phyloP scores from a whole-genome alignment of 2,797 vertebrate species.

The Gambelia wislizenii region DNA sequence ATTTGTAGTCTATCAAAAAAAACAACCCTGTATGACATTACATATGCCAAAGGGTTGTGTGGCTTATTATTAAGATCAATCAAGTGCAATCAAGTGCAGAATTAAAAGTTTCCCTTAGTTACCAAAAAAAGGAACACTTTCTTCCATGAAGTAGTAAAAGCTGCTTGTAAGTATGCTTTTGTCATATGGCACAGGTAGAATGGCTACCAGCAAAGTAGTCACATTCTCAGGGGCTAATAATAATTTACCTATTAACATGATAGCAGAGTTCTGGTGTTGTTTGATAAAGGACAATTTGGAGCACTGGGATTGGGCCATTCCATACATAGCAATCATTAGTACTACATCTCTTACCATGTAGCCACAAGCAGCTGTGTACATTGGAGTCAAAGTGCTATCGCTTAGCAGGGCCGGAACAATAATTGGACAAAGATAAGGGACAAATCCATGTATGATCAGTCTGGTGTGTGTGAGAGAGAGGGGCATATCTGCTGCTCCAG shows the following conservation, averaged over 20 bases:
- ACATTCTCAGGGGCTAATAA: neutral
- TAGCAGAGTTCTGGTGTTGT: constrained; percentile 20
- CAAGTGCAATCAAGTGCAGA: neutral
- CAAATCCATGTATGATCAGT: neutral
- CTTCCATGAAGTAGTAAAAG: neutral
- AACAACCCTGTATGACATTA: constrained; percentile 26
- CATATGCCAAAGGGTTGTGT: neutral
- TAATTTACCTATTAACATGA: neutral
- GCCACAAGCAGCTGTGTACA: neutral
- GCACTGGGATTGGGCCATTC: neutral
- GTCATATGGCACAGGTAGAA: neutral
- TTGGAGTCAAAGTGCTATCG: neutral
- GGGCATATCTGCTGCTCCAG: too few relatives aligned
- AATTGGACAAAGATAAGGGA: neutral
- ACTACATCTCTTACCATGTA: neutral
- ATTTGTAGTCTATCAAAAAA: constrained; percentile 31
- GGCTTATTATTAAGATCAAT: constrained; percentile 17
- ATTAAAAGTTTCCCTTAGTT: constrained; percentile 14
- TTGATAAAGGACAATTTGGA: neutral
- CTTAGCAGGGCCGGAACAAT: neutral
- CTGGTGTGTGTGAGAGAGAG: neutral
- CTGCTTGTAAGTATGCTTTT: neutral
- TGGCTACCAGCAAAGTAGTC: neutral
- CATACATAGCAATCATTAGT: neutral
- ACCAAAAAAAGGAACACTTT: neutral